These are phyloP conservation scores for Drosophila miranda DNA, from an alignment of 1,140 invertebrate genomes.

Conservation along the genomic window DNA sequence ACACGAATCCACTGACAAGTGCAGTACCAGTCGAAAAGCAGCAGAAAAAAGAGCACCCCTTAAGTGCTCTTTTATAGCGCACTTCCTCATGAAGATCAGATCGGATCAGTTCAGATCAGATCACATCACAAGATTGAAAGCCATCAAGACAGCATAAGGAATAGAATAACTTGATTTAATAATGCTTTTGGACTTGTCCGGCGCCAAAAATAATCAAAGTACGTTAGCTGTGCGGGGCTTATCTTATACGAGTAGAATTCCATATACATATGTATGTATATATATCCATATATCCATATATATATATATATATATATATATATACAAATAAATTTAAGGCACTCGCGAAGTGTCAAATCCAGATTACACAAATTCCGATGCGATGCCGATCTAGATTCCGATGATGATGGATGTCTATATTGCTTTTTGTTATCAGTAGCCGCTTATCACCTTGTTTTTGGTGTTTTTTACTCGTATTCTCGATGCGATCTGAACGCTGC, in stretches of 20 bases:
- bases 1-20: neutral
- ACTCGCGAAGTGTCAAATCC: slow-evolving; percentile 23
- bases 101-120: too few species aligned
- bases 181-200: slow-evolving; percentile 49
- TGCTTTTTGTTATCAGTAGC: slow-evolving; percentile 18
- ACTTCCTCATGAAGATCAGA: slow-evolving; percentile 61
- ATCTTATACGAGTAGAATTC: neutral
- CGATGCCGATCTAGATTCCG: slow-evolving; percentile 11
- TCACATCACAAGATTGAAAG: slow-evolving; percentile 4
- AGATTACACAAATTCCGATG: slow-evolving; percentile 2
- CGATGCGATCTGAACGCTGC: slow-evolving; percentile 39
- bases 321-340: too few species aligned
- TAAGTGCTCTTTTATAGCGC: slow-evolving; percentile 39
- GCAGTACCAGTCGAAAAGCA: neutral
- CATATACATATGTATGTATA: slow-evolving; percentile 2
- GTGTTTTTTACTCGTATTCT: slow-evolving; percentile 14
- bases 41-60: neutral
- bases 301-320: too few species aligned
- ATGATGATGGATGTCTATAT: slow-evolving; percentile 11
- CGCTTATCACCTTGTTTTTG: slow-evolving; percentile 29
- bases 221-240: slow-evolving; percentile 7
- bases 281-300: slow-evolving; percentile 8
- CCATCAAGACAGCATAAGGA: slow-evolving; percentile 12
- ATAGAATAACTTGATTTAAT: slow-evolving; percentile 59
- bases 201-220: slow-evolving; percentile 36